Evolutionary conservation across 1,140 invertebrate genomes (phyloP).

Genomic region (Drosophila pectinifera): DNA sequence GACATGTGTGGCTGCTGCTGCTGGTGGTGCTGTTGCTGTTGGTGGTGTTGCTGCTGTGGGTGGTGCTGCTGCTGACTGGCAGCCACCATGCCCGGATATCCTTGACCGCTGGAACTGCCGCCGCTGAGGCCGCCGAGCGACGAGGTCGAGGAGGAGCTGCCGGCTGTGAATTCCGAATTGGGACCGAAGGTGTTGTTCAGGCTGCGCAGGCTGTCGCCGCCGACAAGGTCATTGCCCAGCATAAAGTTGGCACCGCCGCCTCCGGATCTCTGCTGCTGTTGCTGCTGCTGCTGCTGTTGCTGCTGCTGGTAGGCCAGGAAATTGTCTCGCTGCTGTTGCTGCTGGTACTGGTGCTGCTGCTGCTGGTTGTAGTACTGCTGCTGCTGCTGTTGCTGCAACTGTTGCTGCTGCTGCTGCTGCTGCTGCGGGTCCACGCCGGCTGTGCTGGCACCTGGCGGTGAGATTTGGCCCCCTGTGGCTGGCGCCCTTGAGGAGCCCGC

Average conservation of each 20-base stretch:
- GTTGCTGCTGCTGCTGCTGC: slow-evolving; percentile 50
- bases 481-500: slow-evolving; percentile 85
- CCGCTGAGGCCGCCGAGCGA: slow-evolving; percentile 57
- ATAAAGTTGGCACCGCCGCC: slow-evolving; percentile 65
- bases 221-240: slow-evolving; percentile 78
- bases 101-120: slow-evolving; percentile 73
- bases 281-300: slow-evolving; percentile 59
- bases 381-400: slow-evolving; percentile 56
- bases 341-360: slow-evolving; percentile 71
- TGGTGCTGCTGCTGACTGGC: slow-evolving; percentile 60
- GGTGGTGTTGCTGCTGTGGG: slow-evolving; percentile 43
- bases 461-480: slow-evolving; percentile 85
- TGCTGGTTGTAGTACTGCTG: slow-evolving; percentile 66
- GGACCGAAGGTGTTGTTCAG: slow-evolving; percentile 82
- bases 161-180: slow-evolving; percentile 80
- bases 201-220: slow-evolving; percentile 79
- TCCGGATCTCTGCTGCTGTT: slow-evolving; percentile 52
- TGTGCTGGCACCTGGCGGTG: slow-evolving; percentile 82
- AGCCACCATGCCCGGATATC: slow-evolving; percentile 68
- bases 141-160: slow-evolving; percentile 36
- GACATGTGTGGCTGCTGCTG: slow-evolving; percentile 69
- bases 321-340: slow-evolving; percentile 69
- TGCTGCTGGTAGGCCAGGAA: slow-evolving; percentile 73
- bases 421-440: slow-evolving; percentile 44
- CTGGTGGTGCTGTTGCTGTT: slow-evolving; percentile 52